Base-by-base conservation (phyloP, 2,888 invertebrate species). In the Sinotaia quadrata region DNA sequence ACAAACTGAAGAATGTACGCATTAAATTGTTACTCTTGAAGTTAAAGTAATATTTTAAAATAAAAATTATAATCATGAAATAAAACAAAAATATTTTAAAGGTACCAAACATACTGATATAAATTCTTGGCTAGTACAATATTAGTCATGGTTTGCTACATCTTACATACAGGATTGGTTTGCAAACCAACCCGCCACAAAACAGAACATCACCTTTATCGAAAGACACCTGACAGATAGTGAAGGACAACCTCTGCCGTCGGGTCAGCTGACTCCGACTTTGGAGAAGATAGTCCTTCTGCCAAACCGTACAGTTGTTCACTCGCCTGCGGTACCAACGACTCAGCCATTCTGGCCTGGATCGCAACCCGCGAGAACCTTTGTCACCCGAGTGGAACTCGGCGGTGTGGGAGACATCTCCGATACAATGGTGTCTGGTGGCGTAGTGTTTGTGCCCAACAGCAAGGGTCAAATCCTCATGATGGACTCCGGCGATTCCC, bases 381-480 rank as follows among this genome's bases (percentile, higher is more conserved):
- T 27, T 21, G 44, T 56, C 33, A 56, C 44, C 65, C 31, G 10
- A 33, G 8, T 41, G 27, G 29, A 56, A n/a, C 54, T 62, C 15
- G 57, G 52, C 27, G n/a, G 24, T n/a, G 37, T 36, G 49, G 24
- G 15, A 15, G 33, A 52, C 36, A 36, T 61, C 29, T 7, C 31
- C 36, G 57, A 61, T 49, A 68, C 68, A 7, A 34, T 47, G 12
- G 61, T 61, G 12, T 36, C 62, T 0, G 62, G 68, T 2, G 61
- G 61, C 27, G 57, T 62, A 49, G 68, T 61, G 36, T 61, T 37
- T 29, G 60, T 61, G 61, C 61, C 68, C 21, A 56, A 62, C 31
- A 24, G 41, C 15, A 56, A 44, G 36, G 59, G 67, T 0, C 52
- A 67, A 15, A 21, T 60, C 36, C 31, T 67, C 4, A 34, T 54